Percentiles rank a stretch among this genome's conserved stretches.
These are phyloP conservation scores for Galaxea fascicularis DNA, from an alignment of 92 coral and sea anemone species.

Conservation along the genomic window DNA sequence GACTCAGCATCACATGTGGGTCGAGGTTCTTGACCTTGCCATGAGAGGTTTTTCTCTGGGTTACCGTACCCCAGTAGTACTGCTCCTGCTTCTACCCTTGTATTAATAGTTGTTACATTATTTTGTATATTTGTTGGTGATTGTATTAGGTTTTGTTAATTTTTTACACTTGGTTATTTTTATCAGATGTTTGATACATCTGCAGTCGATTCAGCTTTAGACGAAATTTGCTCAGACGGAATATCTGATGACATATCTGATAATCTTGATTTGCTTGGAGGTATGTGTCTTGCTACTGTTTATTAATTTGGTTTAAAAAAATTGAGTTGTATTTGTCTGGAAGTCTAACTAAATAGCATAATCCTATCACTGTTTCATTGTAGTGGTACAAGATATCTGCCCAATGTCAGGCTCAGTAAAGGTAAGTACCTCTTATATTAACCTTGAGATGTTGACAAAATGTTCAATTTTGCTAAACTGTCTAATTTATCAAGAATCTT, in stretches of 20 bases:
- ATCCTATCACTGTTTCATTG: not conserved
- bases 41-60: too few species aligned
- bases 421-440: not conserved
- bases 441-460: not conserved
- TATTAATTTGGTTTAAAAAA: not conserved
- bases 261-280: slow-evolving; percentile 7
- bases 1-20: too few species aligned
- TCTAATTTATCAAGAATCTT: too few species aligned
- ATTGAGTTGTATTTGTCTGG: not conserved
- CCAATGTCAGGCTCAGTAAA: slow-evolving; percentile 42
- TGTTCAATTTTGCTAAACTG: too few species aligned
- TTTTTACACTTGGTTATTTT: not conserved
- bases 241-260: slow-evolving; percentile 13
- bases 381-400: slow-evolving; percentile 33
- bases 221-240: slow-evolving; percentile 27
- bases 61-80: too few species aligned
- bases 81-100: too few species aligned
- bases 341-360: not conserved
- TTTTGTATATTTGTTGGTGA: not conserved
- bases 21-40: too few species aligned
- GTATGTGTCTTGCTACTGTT: not conserved
- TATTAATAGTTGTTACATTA: too few species aligned
- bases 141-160: not conserved
- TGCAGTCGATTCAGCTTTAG: slow-evolving; percentile 9
- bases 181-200: slow-evolving; percentile 23